Evolutionary conservation across 30 jellyfish, hydroid and myxozoan species (phyloP).

Genomic region (Aurelia sp.): DNA sequence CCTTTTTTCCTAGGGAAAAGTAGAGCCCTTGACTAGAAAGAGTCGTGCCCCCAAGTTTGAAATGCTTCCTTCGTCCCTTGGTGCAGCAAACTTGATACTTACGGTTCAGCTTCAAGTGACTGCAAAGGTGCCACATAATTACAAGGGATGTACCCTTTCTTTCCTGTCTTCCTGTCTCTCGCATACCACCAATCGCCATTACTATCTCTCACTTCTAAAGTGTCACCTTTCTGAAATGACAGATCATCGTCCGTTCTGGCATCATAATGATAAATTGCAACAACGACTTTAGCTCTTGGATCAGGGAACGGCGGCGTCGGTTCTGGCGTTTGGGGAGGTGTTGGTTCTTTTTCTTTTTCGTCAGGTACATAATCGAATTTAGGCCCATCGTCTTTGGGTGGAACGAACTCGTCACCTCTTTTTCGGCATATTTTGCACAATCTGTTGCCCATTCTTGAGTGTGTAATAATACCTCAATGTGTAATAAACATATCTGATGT

Average conservation of each 20-base stretch:
- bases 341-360: neutral
- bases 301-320: constrained; percentile 97
- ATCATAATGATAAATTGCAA: constrained; percentile 86
- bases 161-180: constrained; percentile 78
- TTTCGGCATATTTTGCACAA: constrained; percentile 40
- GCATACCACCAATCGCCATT: constrained; percentile 97
- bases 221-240: constrained; percentile 87
- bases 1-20: no score
- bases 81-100: constrained; percentile 5
- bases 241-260: constrained; percentile 93
- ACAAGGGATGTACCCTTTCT: constrained; percentile 94
- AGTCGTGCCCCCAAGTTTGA: no score
- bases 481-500: neutral
- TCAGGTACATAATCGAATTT: no score
- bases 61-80: no score
- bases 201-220: constrained; percentile 84
- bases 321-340: constrained; percentile 19
- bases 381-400: neutral
- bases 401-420: neutral
- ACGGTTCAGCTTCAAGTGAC: constrained; percentile 97
- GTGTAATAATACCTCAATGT: neutral
- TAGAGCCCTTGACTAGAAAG: no score
- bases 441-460: constrained; percentile 33
- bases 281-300: constrained; percentile 87
- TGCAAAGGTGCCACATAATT: constrained; percentile 89